Evolutionary conservation across 2,797 vertebrate species (phyloP).

Genomic region (Paramormyrops hopkinsi): DNA sequence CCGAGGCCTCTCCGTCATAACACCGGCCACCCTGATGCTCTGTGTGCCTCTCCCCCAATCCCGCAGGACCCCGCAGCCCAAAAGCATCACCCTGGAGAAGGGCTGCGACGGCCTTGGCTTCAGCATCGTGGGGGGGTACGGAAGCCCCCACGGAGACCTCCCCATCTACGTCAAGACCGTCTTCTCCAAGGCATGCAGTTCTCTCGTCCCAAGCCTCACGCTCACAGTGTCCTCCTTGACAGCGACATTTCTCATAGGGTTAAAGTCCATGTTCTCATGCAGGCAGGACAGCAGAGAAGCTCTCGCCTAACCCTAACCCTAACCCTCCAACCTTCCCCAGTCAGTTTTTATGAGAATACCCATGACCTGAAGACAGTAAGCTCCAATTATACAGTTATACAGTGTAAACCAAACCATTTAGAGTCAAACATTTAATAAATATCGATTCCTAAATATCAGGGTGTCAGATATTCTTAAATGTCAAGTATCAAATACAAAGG

Average conservation of each 20-base stretch:
- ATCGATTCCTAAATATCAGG: neutral
- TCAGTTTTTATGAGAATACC: neutral
- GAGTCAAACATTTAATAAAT: neutral
- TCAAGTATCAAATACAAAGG: neutral
- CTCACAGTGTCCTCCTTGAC: neutral
- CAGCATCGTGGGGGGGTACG: slow-evolving; percentile 90
- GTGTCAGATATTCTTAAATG: neutral
- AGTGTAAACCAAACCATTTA: neutral
- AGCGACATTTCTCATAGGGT: neutral
- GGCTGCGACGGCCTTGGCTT: slow-evolving; percentile 88
- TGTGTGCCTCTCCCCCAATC: slow-evolving; percentile 5
- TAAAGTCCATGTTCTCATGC: neutral
- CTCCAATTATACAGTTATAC: neutral
- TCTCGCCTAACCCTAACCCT: neutral
- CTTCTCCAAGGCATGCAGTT: slow-evolving; percentile 74
- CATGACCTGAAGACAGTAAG: neutral
- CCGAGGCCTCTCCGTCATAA: neutral
- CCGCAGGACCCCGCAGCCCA: slow-evolving; percentile 73
- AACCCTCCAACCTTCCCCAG: neutral
- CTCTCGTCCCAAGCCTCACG: too few species aligned
- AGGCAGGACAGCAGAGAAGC: neutral
- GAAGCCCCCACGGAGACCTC: slow-evolving; percentile 90
- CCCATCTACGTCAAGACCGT: slow-evolving; percentile 96
- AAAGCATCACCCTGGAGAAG: slow-evolving; percentile 84
- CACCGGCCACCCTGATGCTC: neutral